These are phyloP conservation scores for Tromatobia lineatoria DNA, from an alignment of 2,888 invertebrate species.

Conservation along the genomic window DNA sequence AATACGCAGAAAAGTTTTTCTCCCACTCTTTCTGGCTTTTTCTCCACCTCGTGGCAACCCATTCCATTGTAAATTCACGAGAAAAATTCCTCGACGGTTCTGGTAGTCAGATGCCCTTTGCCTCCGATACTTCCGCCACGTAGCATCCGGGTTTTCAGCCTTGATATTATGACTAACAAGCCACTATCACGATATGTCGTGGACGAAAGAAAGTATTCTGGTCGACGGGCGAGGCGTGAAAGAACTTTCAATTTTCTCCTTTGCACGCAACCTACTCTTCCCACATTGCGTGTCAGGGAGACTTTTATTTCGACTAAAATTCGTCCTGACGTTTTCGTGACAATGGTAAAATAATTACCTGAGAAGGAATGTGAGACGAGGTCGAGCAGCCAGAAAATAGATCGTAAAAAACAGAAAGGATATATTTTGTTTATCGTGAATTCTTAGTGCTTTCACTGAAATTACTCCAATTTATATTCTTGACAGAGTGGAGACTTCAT, in stretches of 20 bases:
- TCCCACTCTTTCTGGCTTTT: neutral
- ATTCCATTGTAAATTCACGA: slow-evolving; percentile 36
- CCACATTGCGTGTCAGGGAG: slow-evolving; percentile 25
- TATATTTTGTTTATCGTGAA: neutral
- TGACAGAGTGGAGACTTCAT: neutral
- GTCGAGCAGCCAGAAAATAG: neutral
- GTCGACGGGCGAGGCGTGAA: neutral
- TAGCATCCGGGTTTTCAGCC: neutral
- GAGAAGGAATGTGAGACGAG: neutral
- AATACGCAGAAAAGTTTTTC: slow-evolving; percentile 59
- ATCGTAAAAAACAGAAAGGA: neutral
- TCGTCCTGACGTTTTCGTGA: slow-evolving; percentile 9
- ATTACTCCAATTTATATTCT: neutral
- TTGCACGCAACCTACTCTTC: slow-evolving; percentile 30
- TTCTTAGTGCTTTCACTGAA: neutral
- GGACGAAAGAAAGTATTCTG: neutral
- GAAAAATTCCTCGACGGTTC: neutral
- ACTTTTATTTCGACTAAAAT: slow-evolving; percentile 20
- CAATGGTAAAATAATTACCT: neutral
- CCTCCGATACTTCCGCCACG: neutral
- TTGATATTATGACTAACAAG: slow-evolving; percentile 11
- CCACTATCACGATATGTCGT: slow-evolving; percentile 38
- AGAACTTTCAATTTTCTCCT: slow-evolving; percentile 24
- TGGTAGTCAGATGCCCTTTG: neutral
- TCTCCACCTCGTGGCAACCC: neutral